A percentile compares a stretch with the other conserved stretches of the same genome.
These are phyloP conservation scores for Tragelaphus oryx DNA, from an alignment of 2,797 vertebrate species.

Conservation along the genomic window DNA sequence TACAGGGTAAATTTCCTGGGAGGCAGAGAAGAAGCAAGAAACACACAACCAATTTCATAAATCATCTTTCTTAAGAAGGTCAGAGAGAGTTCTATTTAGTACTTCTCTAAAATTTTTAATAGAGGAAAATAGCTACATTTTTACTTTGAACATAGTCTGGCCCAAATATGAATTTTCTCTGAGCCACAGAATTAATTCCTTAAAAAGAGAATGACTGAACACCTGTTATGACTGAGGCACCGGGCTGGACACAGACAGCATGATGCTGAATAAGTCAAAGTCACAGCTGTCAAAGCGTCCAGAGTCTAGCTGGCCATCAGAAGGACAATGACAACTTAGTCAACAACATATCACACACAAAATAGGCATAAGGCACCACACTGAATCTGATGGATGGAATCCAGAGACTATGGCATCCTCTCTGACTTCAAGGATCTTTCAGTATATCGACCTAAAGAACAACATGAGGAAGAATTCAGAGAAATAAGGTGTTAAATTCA, in stretches of 20 bases:
- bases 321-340: not conserved
- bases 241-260: not conserved
- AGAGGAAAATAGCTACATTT: not conserved
- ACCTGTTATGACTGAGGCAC: not conserved
- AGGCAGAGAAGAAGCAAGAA: conserved; percentile 14
- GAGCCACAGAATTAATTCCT: not conserved
- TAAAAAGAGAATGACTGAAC: not conserved
- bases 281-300: not conserved
- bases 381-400: not conserved
- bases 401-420: not conserved
- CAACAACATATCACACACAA: not conserved
- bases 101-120: not conserved
- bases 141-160: not conserved
- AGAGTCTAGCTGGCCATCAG: not conserved
- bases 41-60: conserved; percentile 35
- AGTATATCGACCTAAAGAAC: not conserved
- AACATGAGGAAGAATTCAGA: not conserved
- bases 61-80: not conserved
- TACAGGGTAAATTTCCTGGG: conserved; percentile 44
- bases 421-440: not conserved
- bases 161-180: not conserved
- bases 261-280: not conserved
- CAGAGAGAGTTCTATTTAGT: not conserved
- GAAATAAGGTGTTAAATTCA: not conserved
- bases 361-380: not conserved